Conservation (phyloP, 2,888 invertebrate genomes). For the Zygogramma bicolorata region DNA sequence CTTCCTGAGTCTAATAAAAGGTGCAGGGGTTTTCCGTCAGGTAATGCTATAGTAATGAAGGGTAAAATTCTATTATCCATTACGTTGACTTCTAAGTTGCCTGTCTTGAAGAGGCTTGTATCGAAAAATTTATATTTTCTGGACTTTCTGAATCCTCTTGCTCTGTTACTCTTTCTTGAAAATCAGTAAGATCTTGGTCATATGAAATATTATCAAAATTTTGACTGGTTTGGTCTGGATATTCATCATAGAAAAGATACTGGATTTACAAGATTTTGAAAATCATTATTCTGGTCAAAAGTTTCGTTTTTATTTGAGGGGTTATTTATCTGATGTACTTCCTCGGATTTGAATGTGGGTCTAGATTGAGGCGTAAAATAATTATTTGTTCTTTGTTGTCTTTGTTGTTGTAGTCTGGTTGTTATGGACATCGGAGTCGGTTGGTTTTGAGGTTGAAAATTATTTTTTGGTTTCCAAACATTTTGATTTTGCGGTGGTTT, state of each 20-base stretch:
- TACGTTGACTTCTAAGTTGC: neutral
- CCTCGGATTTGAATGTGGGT: neutral
- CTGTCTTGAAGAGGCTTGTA: neutral
- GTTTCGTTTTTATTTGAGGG: neutral
- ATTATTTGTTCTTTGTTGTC: neutral
- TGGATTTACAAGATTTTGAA: neutral
- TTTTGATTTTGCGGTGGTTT: neutral
- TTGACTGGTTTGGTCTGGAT: neutral
- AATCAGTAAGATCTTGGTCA: neutral
- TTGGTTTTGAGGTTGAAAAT: neutral
- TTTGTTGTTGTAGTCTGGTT: neutral
- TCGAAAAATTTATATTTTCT: neutral
- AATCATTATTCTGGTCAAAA: neutral
- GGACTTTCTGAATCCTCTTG: neutral
- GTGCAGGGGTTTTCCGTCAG: neutral
- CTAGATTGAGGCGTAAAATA: neutral
- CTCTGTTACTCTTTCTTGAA: neutral
- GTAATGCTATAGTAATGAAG: neutral
- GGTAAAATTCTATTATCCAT: neutral
- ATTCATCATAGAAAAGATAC: neutral
- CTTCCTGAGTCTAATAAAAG: neutral
- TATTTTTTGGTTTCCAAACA: slow-evolving; percentile 10
- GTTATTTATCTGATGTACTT: neutral
- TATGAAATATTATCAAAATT: neutral
- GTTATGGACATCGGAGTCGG: neutral